Evolutionary conservation across 64 coral and sea anemone species (phyloP), one percentile per base, ranked within the genome.

Genomic region (Platygyra sinensis): DNA sequence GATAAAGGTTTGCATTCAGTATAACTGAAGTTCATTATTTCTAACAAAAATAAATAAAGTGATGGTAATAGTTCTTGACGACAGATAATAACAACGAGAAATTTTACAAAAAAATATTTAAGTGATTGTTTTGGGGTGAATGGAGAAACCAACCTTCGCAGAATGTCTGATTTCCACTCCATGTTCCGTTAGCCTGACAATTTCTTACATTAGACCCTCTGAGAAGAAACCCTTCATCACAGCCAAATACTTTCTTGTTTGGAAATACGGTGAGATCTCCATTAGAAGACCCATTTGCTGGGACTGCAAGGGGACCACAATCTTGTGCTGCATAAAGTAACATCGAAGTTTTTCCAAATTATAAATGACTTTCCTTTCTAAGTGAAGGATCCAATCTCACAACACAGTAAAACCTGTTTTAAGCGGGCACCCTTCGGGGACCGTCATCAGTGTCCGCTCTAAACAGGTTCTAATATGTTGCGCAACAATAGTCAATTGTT

Each of bases 161-260:
- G n/a, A 69, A 69, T 24, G 65, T 69, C 65, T 25, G 65, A 69
- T 69, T 69, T 69, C 65, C 65, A 69, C 65, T 69, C 65, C 65
- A 69, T 69, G 65, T 69, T 69, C 65, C 65, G 25, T 69, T 69
- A n/a, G 22, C 8, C 65, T 69, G 10, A 25, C 65, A 69, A 25
- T 69, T 20, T 9, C 65, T 69, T 3, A 27, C n/a, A 11, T 69
- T 10, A 69, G 65, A 69, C 10, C 65, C 65, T 11, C 65, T 69
- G 22, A 69, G 22, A 27, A 69, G 4, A 69, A 69, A 69, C 10
- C 65, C 65, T 69, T 69, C 22, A 27, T 69, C 65, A 69, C 65
- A 69, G 10, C 65, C n/a, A 69, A 69, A 69, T 24, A 27, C 65
- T 5, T n/a, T 69, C 65, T 69, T 69, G 22, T 69, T 69, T 25